A percentile compares a stretch with the other conserved stretches of the same genome.
phyloP scores from a whole-genome alignment of 2,113 vertebrate genomes.

The Tor tambroides region DNA sequence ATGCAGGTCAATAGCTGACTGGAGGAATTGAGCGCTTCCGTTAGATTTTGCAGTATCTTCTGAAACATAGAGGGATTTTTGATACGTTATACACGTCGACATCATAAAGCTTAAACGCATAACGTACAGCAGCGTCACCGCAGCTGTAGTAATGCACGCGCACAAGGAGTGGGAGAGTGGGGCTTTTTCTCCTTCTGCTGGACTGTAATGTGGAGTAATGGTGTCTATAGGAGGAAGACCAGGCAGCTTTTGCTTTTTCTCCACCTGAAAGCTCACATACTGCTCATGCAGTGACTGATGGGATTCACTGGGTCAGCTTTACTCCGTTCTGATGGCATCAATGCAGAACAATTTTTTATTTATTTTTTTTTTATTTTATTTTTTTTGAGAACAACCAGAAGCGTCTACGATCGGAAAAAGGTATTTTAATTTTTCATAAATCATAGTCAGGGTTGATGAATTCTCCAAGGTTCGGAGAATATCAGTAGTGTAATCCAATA shows the following conservation, averaged over 20 bases:
- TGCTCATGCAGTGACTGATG: neutral
- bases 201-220: constrained; percentile 50
- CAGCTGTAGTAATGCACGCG: constrained; percentile 32
- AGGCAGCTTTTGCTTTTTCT: constrained; percentile 11
- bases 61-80: constrained; percentile 65
- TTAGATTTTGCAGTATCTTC: constrained; percentile 80
- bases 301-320: neutral
- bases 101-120: constrained; percentile 8
- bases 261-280: neutral
- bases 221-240: constrained; percentile 40
- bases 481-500: neutral
- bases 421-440: constrained; percentile 16
- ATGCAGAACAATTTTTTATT: neutral
- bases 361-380: too few relatives aligned
- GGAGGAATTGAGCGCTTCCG: constrained; percentile 86
- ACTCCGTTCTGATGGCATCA: neutral
- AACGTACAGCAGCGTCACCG: constrained; percentile 26
- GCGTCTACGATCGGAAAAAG: neutral
- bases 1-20: constrained; percentile 94
- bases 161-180: constrained; percentile 22
- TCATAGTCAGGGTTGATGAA: too few relatives aligned
- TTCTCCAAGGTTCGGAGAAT: too few relatives aligned
- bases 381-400: neutral
- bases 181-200: constrained; percentile 21
- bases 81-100: constrained; percentile 12